Evolutionary conservation across 2,797 vertebrate species (phyloP).

Genomic region (Epinephelus malabaricus): DNA sequence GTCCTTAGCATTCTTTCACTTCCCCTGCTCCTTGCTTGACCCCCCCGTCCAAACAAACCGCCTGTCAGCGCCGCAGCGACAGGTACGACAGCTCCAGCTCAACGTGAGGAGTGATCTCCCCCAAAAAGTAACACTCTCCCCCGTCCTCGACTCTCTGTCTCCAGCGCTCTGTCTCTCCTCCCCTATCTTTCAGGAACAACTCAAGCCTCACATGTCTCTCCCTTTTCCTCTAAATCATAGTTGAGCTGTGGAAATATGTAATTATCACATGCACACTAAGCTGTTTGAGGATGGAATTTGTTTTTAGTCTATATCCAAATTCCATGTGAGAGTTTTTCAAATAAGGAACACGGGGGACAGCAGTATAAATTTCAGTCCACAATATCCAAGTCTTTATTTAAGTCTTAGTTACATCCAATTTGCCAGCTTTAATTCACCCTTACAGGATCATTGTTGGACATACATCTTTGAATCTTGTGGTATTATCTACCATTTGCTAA

Average conservation of each 20-base stretch:
- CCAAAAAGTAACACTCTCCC: constrained; percentile 79
- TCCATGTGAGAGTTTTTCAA: constrained; percentile 69
- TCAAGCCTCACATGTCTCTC: constrained; percentile 34
- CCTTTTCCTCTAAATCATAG: constrained; percentile 44
- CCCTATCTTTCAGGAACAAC: constrained; percentile 46
- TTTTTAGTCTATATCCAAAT: constrained; percentile 71
- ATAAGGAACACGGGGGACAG: constrained; percentile 52
- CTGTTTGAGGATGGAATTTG: constrained; percentile 78
- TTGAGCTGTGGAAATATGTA: constrained; percentile 74
- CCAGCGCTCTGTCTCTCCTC: constrained; percentile 44
- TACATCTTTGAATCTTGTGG: constrained; percentile 81
- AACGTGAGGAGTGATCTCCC: constrained; percentile 82
- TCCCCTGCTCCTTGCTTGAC: constrained; percentile 85
- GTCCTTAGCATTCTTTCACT: constrained; percentile 86
- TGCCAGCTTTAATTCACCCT: constrained; percentile 82
- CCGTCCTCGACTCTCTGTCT: constrained; percentile 67
- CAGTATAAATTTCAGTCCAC: constrained; percentile 67
- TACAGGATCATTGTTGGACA: constrained; percentile 78
- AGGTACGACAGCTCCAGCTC: constrained; percentile 85
- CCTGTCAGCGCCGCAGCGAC: constrained; percentile 86
- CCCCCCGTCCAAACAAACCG: constrained; percentile 87
- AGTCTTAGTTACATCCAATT: constrained; percentile 84
- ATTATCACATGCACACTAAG: constrained; percentile 63
- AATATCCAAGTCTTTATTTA: constrained; percentile 77
- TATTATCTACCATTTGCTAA: constrained; percentile 86